Evolutionary conservation across 1,140 invertebrate species (phyloP).

Genomic region (Calosoma granatense): DNA sequence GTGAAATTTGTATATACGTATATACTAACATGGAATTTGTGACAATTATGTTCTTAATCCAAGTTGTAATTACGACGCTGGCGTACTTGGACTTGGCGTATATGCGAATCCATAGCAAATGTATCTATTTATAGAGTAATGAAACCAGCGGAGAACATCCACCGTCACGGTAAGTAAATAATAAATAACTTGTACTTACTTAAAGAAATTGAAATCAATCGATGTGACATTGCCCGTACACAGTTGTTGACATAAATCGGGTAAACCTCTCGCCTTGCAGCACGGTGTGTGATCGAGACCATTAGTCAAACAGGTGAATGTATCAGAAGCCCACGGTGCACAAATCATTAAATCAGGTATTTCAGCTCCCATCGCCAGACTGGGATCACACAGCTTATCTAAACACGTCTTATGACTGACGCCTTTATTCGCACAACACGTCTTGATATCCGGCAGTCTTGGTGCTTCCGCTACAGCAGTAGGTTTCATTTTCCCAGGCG

Average conservation of each 20-base stretch:
- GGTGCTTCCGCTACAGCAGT: conserved; percentile 42
- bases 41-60: no score
- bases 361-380: conserved; percentile 45
- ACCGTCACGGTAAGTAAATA: no score
- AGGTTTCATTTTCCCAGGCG: conserved; percentile 44
- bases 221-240: conserved; percentile 69
- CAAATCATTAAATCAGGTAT: conserved; percentile 74
- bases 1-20: no score
- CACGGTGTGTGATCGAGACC: conserved; percentile 72
- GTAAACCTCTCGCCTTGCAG: conserved; percentile 61
- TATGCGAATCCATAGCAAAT: no score
- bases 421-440: conserved; percentile 59
- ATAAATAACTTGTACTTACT: no score
- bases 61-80: no score
- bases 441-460: conserved; percentile 56
- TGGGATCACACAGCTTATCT: conserved; percentile 67
- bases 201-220: conserved; percentile 68
- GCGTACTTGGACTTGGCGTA: no score
- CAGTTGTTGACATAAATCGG: conserved; percentile 58
- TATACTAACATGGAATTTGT: no score
- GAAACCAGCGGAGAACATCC: no score
- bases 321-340: conserved; percentile 68
- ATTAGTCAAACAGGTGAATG: conserved; percentile 69
- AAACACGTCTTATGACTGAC: conserved; percentile 63
- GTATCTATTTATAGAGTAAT: no score